phyloP scores from a whole-genome alignment of 2,888 invertebrate genomes.

The Hypena proboscidalis region DNA sequence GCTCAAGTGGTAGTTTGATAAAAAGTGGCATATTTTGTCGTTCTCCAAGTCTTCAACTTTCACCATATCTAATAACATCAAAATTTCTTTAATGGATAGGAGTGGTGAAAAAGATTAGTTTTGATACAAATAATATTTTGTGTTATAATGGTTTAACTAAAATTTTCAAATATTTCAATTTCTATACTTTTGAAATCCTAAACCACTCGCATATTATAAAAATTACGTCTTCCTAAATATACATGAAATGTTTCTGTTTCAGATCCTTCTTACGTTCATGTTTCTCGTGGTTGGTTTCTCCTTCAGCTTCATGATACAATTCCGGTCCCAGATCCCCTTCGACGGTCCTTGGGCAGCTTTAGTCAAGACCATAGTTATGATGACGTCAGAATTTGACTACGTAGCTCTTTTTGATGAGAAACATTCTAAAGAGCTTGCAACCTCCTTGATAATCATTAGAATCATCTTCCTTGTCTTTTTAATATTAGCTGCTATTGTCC shows the following conservation, averaged over 20 bases:
- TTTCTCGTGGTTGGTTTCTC: constrained; percentile 84
- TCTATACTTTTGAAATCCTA: too few species aligned
- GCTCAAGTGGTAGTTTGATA: too few species aligned
- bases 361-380: constrained; percentile 86
- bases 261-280: constrained; percentile 79
- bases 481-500: constrained; percentile 82
- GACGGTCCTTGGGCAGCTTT: constrained; percentile 81
- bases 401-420: constrained; percentile 74
- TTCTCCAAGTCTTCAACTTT: too few species aligned
- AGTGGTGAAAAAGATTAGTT: too few species aligned
- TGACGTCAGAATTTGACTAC: constrained; percentile 86
- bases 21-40: too few species aligned
- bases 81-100: too few species aligned
- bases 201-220: constrained; percentile 37
- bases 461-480: constrained; percentile 82
- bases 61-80: too few species aligned
- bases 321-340: constrained; percentile 79
- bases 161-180: too few species aligned
- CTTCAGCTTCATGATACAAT: constrained; percentile 84
- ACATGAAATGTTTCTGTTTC: constrained; percentile 42
- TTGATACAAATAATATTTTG: too few species aligned
- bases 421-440: constrained; percentile 66
- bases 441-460: constrained; percentile 73
- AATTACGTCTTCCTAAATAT: not conserved
- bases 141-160: too few species aligned